phyloP scores from a whole-genome alignment of 92 coral and sea anemone genomes.

The Anthopleura xanthogrammica region DNA sequence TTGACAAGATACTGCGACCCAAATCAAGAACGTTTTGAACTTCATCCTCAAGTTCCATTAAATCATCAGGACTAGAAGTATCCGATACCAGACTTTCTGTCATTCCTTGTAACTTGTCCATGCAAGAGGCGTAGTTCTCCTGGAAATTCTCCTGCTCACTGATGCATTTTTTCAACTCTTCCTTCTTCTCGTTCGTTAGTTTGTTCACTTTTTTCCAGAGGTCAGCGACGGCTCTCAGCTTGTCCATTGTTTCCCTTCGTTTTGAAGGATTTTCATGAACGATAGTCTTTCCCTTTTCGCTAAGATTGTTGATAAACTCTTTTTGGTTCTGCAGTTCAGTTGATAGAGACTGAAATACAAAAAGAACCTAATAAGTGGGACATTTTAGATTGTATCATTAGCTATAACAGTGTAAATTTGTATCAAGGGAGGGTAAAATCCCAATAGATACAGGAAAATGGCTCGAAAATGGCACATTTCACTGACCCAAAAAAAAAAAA shows the following conservation, averaged over 20 bases:
- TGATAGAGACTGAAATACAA: slow-evolving; percentile 56
- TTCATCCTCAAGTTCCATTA: slow-evolving; percentile 21
- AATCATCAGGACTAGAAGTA: slow-evolving; percentile 19
- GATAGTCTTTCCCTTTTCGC: slow-evolving; percentile 74
- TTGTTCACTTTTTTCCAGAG: slow-evolving; percentile 76
- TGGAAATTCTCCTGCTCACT: slow-evolving; percentile 66
- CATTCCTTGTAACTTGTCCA: slow-evolving; percentile 59
- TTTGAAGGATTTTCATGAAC: slow-evolving; percentile 60
- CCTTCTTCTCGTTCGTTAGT: slow-evolving; percentile 67
- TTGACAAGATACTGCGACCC: slow-evolving; percentile 57
- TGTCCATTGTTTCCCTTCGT: slow-evolving; percentile 61
- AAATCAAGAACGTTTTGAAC: slow-evolving; percentile 65
- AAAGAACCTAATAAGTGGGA: neutral
- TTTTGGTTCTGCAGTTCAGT: slow-evolving; percentile 81
- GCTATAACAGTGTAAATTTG: too few relatives aligned
- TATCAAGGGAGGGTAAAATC: too few relatives aligned
- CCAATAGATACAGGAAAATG: too few relatives aligned
- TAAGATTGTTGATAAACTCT: slow-evolving; percentile 78
- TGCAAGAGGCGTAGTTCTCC: slow-evolving; percentile 61
- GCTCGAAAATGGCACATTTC: too few relatives aligned
- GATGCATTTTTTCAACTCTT: slow-evolving; percentile 48
- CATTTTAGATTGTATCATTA: neutral
- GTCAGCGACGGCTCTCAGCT: slow-evolving; percentile 67
- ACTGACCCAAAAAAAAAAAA: too few relatives aligned
- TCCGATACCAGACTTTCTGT: slow-evolving; percentile 40